Evolutionary conservation across 37 sponge, comb jelly and placozoan genomes (phyloP), one percentile per base, ranked within the genome.

Genomic region (Petrosia ficiformis): DNA sequence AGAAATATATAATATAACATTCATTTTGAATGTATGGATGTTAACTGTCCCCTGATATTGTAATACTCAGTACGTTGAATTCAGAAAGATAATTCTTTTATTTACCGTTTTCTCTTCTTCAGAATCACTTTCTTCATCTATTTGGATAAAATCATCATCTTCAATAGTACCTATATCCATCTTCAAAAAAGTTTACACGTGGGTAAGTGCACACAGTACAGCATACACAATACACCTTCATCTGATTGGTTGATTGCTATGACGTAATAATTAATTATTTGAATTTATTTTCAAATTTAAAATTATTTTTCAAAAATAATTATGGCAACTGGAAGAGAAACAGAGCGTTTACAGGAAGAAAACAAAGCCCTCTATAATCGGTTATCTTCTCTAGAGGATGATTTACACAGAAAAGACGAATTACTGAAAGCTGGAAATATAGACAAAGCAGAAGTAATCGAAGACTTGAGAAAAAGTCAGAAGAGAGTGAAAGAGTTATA

Each of bases 271-370:
- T n/a, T n/a, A n/a, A n/a, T n/a, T n/a, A n/a, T n/a, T n/a, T n/a
- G n/a, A n/a, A n/a, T n/a, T n/a, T n/a, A n/a, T n/a, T n/a, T n/a
- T n/a, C n/a, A n/a, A n/a, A n/a, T n/a, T n/a, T n/a, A n/a, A n/a
- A n/a, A n/a, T n/a, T n/a, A n/a, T n/a, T n/a, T n/a, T n/a, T n/a
- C n/a, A n/a, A n/a, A n/a, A n/a, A n/a, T n/a, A n/a, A n/a, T n/a
- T n/a, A n/a, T n/a, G n/a, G n/a, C n/a, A n/a, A n/a, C n/a, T n/a
- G n/a, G 1, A 63, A 72, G 59, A 71, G 85, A 78, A 58, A 19
- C 69, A n/a, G 74, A 79, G 63, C 66, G 42, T 32, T 61, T 86
- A 37, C 65, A 86, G 43, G 75, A 79, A 25, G 86, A 86, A 38
- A 86, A 86, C 59, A 73, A 68, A 30, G 40, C 75, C 19, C 60